Conservation (phyloP, 2,113 vertebrate species). For the Crotalus tigris region DNA sequence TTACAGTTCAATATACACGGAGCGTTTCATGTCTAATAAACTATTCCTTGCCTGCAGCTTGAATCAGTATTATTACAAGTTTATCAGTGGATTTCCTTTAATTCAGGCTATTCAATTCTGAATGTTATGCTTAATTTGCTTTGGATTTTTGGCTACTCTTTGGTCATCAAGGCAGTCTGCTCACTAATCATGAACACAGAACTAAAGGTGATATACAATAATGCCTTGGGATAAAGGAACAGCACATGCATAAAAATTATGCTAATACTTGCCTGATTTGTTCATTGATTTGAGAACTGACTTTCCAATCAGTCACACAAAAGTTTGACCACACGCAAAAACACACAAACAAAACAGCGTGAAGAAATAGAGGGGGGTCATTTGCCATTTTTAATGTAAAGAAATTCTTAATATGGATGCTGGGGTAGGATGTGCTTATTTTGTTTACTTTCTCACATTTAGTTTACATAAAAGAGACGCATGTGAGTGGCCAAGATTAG, state of each 20-base stretch:
- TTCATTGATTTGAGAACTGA: neutral
- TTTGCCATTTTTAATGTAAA: neutral
- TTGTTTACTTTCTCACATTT: neutral
- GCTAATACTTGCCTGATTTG: conserved; percentile 14
- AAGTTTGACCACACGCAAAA: neutral
- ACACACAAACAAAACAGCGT: neutral
- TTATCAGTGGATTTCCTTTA: neutral
- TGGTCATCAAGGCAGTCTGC: neutral
- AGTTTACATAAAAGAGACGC: neutral
- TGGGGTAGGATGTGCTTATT: neutral
- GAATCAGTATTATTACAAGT: neutral
- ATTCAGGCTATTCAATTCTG: neutral
- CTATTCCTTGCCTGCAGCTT: neutral
- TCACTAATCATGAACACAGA: neutral
- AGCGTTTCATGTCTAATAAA: neutral
- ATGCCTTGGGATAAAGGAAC: neutral
- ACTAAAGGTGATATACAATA: neutral
- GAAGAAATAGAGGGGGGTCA: neutral
- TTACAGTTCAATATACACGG: neutral
- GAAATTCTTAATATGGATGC: neutral
- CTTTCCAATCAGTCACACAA: neutral
- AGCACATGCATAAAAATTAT: conserved; percentile 1
- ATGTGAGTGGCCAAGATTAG: neutral
- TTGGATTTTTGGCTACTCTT: neutral
- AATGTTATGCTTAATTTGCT: neutral